Conservation (phyloP, 1,140 invertebrate species). For the Trypoxylus dichotomus region DNA sequence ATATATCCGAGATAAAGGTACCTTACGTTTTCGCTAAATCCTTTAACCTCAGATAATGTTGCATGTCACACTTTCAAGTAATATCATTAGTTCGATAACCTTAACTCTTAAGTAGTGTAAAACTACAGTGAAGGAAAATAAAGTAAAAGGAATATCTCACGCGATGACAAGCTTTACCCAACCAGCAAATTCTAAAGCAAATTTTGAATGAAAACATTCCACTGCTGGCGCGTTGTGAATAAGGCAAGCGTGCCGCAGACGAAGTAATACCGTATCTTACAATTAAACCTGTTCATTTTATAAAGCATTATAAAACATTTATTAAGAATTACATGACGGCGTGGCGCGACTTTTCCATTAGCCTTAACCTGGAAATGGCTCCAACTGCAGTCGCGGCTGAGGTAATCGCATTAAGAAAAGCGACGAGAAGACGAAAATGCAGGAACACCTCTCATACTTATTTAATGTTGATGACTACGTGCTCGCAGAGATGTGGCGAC, state of each 20-base stretch:
- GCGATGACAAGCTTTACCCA: too few species aligned
- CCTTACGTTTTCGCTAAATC: too few species aligned
- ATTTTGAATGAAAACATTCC: not conserved
- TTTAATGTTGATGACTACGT: slow-evolving; percentile 10
- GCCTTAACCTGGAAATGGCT: not conserved
- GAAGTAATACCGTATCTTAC: not conserved
- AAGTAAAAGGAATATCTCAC: too few species aligned
- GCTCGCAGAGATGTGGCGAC: not conserved
- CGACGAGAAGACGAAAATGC: not conserved
- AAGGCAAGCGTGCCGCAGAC: not conserved
- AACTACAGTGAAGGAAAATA: too few species aligned
- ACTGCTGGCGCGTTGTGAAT: not conserved
- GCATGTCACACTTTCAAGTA: too few species aligned
- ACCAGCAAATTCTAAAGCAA: not conserved
- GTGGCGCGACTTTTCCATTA: not conserved
- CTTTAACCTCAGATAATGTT: too few species aligned
- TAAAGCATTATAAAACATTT: slow-evolving; percentile 2
- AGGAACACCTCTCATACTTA: not conserved
- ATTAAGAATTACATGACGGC: not conserved
- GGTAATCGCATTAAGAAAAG: not conserved
- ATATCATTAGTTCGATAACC: too few species aligned
- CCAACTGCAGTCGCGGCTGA: not conserved
- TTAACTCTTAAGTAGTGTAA: too few species aligned
- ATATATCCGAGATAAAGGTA: too few species aligned
- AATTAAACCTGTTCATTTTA: not conserved